Evolutionary conservation across 1,140 invertebrate genomes (phyloP).

Genomic region (Ostrea edulis): DNA sequence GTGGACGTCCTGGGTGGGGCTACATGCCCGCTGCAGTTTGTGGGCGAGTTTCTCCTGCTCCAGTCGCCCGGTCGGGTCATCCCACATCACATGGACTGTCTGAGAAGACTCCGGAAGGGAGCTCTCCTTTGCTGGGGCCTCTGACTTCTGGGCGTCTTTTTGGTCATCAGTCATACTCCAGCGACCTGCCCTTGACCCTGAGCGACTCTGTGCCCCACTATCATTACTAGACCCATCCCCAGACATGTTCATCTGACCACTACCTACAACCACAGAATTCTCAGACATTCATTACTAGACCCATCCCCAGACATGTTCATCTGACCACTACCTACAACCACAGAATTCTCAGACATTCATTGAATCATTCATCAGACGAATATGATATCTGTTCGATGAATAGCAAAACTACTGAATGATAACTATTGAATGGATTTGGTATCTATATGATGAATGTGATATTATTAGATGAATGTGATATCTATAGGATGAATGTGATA

Average conservation of each 20-base stretch:
- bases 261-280: slow-evolving; percentile 52
- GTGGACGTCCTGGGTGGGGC: slow-evolving; percentile 60
- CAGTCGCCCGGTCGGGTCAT: slow-evolving; percentile 78
- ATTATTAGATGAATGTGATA: too few relatives aligned
- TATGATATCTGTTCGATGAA: too few relatives aligned
- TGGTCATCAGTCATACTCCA: slow-evolving; percentile 7
- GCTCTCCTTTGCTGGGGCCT: slow-evolving; percentile 39
- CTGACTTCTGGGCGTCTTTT: neutral
- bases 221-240: slow-evolving; percentile 53
- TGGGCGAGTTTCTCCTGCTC: slow-evolving; percentile 68
- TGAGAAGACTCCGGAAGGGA: slow-evolving; percentile 70
- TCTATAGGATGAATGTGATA: neutral
- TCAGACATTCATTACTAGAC: too few relatives aligned
- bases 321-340: neutral
- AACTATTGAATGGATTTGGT: too few relatives aligned
- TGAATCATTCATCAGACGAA: too few relatives aligned
- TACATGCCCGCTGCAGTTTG: slow-evolving; percentile 63
- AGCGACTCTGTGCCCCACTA: neutral
- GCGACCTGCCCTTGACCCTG: slow-evolving; percentile 36
- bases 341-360: neutral
- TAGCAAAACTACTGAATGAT: too few relatives aligned
- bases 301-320: neutral
- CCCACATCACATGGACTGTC: slow-evolving; percentile 79
- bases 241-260: slow-evolving; percentile 65
- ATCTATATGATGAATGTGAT: too few relatives aligned